Evolutionary conservation across 2,888 invertebrate species (phyloP).

Genomic region (Agonopterix subpropinquella): DNA sequence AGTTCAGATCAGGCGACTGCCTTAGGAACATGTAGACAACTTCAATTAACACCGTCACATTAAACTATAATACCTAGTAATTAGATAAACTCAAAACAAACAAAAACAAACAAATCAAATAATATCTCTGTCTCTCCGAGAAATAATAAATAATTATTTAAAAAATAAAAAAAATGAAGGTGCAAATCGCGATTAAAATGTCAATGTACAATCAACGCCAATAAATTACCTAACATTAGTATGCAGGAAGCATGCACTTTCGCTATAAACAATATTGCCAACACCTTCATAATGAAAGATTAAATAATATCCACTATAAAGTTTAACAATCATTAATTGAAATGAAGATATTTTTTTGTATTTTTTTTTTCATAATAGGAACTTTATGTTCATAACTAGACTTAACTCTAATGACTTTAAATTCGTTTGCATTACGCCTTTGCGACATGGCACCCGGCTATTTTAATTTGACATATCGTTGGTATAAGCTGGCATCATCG

Average conservation of each 20-base stretch:
- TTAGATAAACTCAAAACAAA: background rate
- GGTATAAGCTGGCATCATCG: constrained; percentile 5
- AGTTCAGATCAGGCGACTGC: no score
- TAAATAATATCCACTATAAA: background rate
- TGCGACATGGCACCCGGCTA: constrained; percentile 12
- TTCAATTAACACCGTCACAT: no score
- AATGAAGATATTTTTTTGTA: constrained; percentile 23
- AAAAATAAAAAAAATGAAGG: background rate
- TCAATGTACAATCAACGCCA: background rate
- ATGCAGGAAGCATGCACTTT: background rate
- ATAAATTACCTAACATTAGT: background rate
- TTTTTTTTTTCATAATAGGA: constrained; percentile 41
- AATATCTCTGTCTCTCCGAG: constrained; percentile 2
- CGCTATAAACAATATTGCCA: no score
- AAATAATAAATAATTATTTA: background rate
- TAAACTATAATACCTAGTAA: background rate
- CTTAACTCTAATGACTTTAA: constrained; percentile 45
- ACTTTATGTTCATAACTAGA: constrained; percentile 45
- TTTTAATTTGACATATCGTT: background rate
- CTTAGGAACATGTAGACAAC: no score
- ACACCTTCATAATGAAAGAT: no score
- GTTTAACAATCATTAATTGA: constrained; percentile 1
- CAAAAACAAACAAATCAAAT: constrained; percentile 2
- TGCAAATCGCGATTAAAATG: background rate
- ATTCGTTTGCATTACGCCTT: constrained; percentile 33